Conservation (phyloP, 2,113 vertebrate species). For the Strix aluco region DNA sequence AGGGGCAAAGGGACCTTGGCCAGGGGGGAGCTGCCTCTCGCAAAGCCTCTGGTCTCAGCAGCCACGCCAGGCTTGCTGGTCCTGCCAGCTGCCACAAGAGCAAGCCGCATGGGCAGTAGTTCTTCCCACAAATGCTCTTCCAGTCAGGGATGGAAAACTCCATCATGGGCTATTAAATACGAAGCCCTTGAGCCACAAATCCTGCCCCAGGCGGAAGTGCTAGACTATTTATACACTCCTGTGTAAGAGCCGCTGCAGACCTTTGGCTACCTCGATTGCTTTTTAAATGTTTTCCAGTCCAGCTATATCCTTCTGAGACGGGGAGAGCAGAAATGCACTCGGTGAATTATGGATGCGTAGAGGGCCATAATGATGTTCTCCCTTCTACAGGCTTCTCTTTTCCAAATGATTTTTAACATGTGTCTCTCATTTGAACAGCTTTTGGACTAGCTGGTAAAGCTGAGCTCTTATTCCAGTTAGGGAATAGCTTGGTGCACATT, state of each 20-base stretch:
- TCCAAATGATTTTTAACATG: not conserved
- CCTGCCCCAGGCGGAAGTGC: not conserved
- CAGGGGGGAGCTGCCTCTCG: not conserved
- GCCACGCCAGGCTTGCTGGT: accelerated
- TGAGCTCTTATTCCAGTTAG: not conserved
- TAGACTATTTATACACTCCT: not conserved
- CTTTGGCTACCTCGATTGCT: not conserved
- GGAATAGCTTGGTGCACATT: not conserved
- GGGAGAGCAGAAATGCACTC: not conserved
- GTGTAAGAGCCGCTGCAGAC: not conserved
- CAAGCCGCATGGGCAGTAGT: not conserved
- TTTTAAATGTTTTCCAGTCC: conserved; percentile 18
- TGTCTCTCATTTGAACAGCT: not conserved
- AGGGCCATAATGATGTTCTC: not conserved
- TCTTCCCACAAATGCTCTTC: not conserved
- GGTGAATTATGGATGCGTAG: conserved; percentile 17
- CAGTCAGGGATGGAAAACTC: not conserved
- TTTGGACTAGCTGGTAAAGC: not conserved
- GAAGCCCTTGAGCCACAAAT: not conserved
- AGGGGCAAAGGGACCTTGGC: accelerated
- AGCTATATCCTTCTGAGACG: not conserved
- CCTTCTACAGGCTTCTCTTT: not conserved
- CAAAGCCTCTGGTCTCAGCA: accelerated
- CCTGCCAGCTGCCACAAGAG: not conserved
- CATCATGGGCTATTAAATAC: not conserved